phyloP scores from a whole-genome alignment of 2,888 invertebrate genomes.

The Lasioglossum pauxillum region DNA sequence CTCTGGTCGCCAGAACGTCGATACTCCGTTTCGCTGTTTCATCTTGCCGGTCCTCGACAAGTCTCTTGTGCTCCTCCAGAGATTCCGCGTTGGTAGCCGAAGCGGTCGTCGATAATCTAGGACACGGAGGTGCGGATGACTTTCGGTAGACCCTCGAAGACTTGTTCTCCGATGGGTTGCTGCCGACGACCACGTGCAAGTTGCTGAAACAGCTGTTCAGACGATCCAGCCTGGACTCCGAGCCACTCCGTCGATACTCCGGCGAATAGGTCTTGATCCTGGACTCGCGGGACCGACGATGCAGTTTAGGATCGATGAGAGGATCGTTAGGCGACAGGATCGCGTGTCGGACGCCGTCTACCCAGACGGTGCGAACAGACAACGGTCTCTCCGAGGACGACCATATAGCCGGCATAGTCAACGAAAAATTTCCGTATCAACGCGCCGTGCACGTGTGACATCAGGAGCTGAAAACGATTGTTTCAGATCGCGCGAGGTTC shows the following conservation, averaged over 20 bases:
- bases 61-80: not conserved
- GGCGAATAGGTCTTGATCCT: slow-evolving; percentile 68
- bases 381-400: slow-evolving; percentile 86
- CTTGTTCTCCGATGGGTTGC: slow-evolving; percentile 56
- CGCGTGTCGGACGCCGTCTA: slow-evolving; percentile 90
- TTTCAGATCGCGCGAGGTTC: not conserved
- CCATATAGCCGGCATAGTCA: slow-evolving; percentile 85
- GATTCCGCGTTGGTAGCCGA: not conserved
- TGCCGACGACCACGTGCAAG: slow-evolving; percentile 75
- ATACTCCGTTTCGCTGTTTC: not conserved
- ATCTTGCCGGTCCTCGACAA: not conserved
- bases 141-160: slow-evolving; percentile 66
- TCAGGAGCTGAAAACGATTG: not conserved
- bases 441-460: not conserved
- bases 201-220: slow-evolving; percentile 77
- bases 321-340: slow-evolving; percentile 89
- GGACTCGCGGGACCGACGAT: slow-evolving; percentile 71
- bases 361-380: slow-evolving; percentile 88
- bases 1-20: not conserved
- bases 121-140: slow-evolving; percentile 74
- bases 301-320: slow-evolving; percentile 71
- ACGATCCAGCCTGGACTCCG: slow-evolving; percentile 67
- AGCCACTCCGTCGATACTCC: slow-evolving; percentile 65
- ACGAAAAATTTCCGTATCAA: not conserved
- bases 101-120: slow-evolving; percentile 32